These are phyloP conservation scores for Epinephelus fuscoguttatus DNA, from an alignment of 2,113 vertebrate species.

Conservation along the genomic window DNA sequence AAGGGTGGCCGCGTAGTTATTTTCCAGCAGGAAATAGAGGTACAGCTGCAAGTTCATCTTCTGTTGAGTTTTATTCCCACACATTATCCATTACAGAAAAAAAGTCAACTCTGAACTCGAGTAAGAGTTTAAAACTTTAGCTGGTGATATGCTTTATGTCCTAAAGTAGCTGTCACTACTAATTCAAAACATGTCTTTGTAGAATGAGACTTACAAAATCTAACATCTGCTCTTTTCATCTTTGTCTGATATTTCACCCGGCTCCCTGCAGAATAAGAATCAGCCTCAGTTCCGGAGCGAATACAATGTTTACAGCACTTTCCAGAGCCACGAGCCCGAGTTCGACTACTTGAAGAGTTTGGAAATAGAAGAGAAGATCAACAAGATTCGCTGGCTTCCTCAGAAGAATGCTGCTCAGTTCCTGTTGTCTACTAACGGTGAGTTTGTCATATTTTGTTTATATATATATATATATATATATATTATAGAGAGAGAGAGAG, in stretches of 20 bases:
- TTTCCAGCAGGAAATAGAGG: slow-evolving; percentile 98
- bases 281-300: slow-evolving; percentile 95
- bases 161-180: neutral
- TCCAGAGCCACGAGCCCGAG: slow-evolving; percentile 99
- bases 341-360: slow-evolving; percentile 99
- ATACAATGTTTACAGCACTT: slow-evolving; percentile 99
- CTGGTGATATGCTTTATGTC: neutral
- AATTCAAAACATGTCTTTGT: slow-evolving; percentile 1
- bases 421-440: slow-evolving; percentile 98
- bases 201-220: neutral
- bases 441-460: slow-evolving; percentile 64
- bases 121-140: neutral
- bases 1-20: slow-evolving; percentile 98
- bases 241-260: slow-evolving; percentile 7
- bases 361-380: slow-evolving; percentile 99
- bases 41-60: slow-evolving; percentile 65
- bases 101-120: neutral
- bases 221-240: neutral
- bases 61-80: slow-evolving; percentile 6
- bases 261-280: slow-evolving; percentile 91
- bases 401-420: slow-evolving; percentile 99
- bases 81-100: neutral
- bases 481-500: too few species aligned
- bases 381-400: slow-evolving; percentile 98
- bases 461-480: too few species aligned